Evolutionary conservation across 1,140 invertebrate genomes (phyloP).

Genomic region (Zaprionus ghesquierei): DNA sequence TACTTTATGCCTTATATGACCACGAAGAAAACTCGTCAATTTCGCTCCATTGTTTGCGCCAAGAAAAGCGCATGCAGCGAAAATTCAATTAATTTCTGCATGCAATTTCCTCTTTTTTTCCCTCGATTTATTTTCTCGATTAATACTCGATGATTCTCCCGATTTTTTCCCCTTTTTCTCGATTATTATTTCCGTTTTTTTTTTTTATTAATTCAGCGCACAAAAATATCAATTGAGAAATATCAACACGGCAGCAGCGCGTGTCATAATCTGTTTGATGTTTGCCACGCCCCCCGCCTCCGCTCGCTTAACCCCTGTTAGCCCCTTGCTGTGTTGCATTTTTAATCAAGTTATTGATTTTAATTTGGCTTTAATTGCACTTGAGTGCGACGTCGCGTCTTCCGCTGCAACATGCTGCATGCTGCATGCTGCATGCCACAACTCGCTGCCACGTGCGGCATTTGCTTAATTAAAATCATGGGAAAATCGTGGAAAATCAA

Average conservation of each 20-base stretch:
- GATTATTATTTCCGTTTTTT: constrained; percentile 13
- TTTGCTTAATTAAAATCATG: constrained; percentile 77
- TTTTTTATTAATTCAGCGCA: constrained; percentile 34
- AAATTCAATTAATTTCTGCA: constrained; percentile 4
- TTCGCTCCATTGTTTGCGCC: not conserved
- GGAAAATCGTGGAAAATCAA: constrained; percentile 28
- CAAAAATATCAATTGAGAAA: constrained; percentile 63
- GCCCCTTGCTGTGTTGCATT: constrained; percentile 31
- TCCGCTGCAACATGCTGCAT: not conserved
- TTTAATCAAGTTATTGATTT: constrained; percentile 75
- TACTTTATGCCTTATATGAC: no score
- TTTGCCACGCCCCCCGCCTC: not conserved
- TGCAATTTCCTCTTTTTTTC: not conserved
- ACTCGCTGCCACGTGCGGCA: constrained; percentile 31
- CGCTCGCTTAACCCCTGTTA: not conserved
- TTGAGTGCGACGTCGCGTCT: constrained; percentile 60
- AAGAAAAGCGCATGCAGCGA: constrained; percentile 29
- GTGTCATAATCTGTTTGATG: constrained; percentile 75
- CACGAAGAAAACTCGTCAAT: not conserved
- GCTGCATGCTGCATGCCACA: not conserved
- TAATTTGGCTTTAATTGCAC: constrained; percentile 78
- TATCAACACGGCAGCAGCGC: constrained; percentile 54
- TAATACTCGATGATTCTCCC: not conserved
- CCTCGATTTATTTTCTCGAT: not conserved
- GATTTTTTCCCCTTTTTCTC: not conserved